Percentiles rank a stretch among this genome's conserved stretches.
Evolutionary conservation across 1,140 invertebrate genomes (phyloP).

Genomic region (Eriosoma lanigerum): DNA sequence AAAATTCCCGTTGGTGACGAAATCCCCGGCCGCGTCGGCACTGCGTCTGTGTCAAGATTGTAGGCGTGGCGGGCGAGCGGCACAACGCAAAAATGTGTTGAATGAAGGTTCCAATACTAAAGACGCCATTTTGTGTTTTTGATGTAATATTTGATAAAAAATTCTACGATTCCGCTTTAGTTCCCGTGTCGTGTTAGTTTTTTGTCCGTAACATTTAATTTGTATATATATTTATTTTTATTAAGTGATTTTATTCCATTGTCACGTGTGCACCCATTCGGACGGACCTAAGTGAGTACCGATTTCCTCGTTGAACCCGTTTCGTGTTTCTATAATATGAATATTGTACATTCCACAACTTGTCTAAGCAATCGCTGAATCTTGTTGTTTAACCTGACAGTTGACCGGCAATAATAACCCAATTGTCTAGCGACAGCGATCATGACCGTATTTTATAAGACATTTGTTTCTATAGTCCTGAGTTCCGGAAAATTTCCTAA

Average conservation of each 20-base stretch:
- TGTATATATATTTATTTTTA: slow-evolving; percentile 20
- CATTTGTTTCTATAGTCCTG: too few relatives aligned
- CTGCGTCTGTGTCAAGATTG: slow-evolving; percentile 37
- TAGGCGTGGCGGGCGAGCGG: slow-evolving; percentile 48
- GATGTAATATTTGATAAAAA: slow-evolving; percentile 47
- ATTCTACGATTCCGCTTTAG: slow-evolving; percentile 5
- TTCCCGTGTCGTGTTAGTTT: slow-evolving; percentile 40
- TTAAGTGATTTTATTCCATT: slow-evolving; percentile 59
- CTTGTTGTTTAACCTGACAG: too few relatives aligned
- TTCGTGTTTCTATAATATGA: too few relatives aligned
- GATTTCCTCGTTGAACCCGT: neutral
- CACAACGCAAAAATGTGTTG: slow-evolving; percentile 50
- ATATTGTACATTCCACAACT: too few relatives aligned
- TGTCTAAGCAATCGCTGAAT: too few relatives aligned
- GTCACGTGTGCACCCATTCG: slow-evolving; percentile 68
- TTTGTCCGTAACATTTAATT: neutral
- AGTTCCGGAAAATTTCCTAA: too few relatives aligned
- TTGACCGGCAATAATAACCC: too few relatives aligned
- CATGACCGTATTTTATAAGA: too few relatives aligned
- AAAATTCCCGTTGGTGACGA: slow-evolving; percentile 12
- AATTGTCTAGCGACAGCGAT: too few relatives aligned
- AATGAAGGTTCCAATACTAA: slow-evolving; percentile 42
- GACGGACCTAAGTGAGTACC: slow-evolving; percentile 67
- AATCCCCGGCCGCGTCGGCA: slow-evolving; percentile 37
- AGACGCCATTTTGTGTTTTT: slow-evolving; percentile 51